A percentile compares a stretch with the other conserved stretches of the same genome.
Conservation (phyloP, 2,797 vertebrate genomes). For the Hoplostethus mediterraneus region DNA sequence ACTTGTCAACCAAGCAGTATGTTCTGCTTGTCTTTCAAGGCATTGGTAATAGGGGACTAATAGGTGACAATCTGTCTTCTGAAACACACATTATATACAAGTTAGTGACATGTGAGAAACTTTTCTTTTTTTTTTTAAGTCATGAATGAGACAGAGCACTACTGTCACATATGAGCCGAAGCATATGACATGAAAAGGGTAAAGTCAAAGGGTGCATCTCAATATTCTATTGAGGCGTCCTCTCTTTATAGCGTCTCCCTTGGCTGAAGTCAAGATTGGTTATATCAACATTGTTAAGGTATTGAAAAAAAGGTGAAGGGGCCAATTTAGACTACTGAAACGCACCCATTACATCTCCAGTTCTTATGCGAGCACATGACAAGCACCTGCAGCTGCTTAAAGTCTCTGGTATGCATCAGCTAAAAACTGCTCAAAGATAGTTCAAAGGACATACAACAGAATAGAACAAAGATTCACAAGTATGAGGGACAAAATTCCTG, state of each 20-base stretch:
- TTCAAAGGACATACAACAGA: slow-evolving; percentile 80
- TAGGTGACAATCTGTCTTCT: slow-evolving; percentile 73
- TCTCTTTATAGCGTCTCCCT: slow-evolving; percentile 31
- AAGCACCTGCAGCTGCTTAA: slow-evolving; percentile 67
- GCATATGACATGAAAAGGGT: slow-evolving; percentile 71
- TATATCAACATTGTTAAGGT: slow-evolving; percentile 39
- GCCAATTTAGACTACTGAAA: slow-evolving; percentile 59
- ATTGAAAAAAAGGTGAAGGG: slow-evolving; percentile 46
- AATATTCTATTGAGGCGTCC: slow-evolving; percentile 35
- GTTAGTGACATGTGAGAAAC: slow-evolving; percentile 73
- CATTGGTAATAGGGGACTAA: slow-evolving; percentile 69
- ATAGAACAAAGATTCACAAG: slow-evolving; percentile 85
- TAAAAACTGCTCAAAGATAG: slow-evolving; percentile 79
- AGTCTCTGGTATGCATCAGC: slow-evolving; percentile 74
- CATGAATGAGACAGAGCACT: slow-evolving; percentile 79
- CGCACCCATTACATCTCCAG: slow-evolving; percentile 45
- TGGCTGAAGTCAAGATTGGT: slow-evolving; percentile 32
- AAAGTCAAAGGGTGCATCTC: slow-evolving; percentile 60
- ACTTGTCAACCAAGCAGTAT: slow-evolving; percentile 70
- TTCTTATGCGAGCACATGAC: slow-evolving; percentile 62
- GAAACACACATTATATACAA: slow-evolving; percentile 80
- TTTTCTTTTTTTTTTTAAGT: slow-evolving; percentile 58
- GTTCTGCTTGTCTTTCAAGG: slow-evolving; percentile 70
- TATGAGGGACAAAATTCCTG: slow-evolving; percentile 79
- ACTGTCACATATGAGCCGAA: slow-evolving; percentile 79